Conservation (phyloP, 2,113 vertebrate genomes). For the Hemichromis elongatus region DNA sequence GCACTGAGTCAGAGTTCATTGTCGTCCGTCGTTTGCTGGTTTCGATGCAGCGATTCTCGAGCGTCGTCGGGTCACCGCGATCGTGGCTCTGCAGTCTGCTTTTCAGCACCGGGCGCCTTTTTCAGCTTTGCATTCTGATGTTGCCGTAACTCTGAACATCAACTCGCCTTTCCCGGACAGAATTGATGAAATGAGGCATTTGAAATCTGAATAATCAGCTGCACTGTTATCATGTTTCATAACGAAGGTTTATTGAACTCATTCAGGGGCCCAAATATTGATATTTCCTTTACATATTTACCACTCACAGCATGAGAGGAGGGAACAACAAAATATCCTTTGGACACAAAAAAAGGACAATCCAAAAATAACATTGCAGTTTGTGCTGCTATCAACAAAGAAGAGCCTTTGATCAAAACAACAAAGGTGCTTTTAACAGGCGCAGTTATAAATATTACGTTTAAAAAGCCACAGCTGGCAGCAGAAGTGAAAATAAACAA, state of each 20-base stretch:
- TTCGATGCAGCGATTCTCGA: neutral
- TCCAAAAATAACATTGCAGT: neutral
- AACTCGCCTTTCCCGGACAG: neutral
- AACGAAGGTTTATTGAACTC: conserved; percentile 28
- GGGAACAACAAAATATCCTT: neutral
- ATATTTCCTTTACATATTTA: neutral
- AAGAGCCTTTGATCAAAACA: neutral
- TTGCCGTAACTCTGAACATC: neutral
- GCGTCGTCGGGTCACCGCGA: neutral
- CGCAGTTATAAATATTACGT: neutral
- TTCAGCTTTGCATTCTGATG: neutral
- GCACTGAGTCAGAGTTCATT: neutral
- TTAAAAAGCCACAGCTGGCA: neutral
- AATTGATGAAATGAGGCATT: neutral
- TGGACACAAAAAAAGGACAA: neutral
- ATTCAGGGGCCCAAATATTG: neutral
- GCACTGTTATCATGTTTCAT: neutral
- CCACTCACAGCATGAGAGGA: neutral
- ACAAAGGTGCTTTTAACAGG: neutral
- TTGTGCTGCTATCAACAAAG: neutral
- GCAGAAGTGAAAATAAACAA: neutral
- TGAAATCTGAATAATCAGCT: neutral
- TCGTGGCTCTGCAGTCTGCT: neutral
- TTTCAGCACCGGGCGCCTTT: neutral
- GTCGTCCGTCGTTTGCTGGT: neutral